phyloP scores from a whole-genome alignment of 2,113 vertebrate genomes.

The Macaca mulatta region DNA sequence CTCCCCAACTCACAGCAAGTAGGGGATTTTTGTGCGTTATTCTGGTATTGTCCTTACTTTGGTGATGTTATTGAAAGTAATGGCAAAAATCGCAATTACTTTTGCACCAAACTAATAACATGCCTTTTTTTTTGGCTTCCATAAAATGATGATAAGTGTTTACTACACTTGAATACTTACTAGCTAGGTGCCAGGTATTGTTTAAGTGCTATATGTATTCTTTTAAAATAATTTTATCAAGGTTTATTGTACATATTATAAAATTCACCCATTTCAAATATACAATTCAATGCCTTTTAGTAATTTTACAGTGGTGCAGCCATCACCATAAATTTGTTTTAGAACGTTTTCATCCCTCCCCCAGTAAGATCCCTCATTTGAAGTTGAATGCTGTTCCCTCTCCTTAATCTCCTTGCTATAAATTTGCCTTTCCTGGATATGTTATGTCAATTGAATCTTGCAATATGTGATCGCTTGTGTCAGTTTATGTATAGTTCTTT shows the following conservation, averaged over 20 bases:
- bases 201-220: neutral
- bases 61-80: neutral
- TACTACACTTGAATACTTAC: neutral
- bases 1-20: neutral
- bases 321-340: neutral
- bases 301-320: neutral
- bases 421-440: neutral
- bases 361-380: neutral
- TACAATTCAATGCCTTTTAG: neutral
- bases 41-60: neutral
- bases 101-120: too few relatives aligned
- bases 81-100: too few relatives aligned
- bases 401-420: neutral
- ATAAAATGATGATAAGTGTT: neutral
- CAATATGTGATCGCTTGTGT: neutral
- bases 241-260: neutral
- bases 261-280: neutral
- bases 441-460: neutral
- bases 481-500: neutral
- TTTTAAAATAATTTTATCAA: neutral
- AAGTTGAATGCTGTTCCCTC: neutral
- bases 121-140: neutral
- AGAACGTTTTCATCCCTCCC: neutral
- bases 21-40: neutral
- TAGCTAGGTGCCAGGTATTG: neutral